A percentile compares a stretch with the other conserved stretches of the same genome.
These are phyloP conservation scores for Neoarius graeffei DNA, from an alignment of 2,113 vertebrate genomes.

Conservation along the genomic window DNA sequence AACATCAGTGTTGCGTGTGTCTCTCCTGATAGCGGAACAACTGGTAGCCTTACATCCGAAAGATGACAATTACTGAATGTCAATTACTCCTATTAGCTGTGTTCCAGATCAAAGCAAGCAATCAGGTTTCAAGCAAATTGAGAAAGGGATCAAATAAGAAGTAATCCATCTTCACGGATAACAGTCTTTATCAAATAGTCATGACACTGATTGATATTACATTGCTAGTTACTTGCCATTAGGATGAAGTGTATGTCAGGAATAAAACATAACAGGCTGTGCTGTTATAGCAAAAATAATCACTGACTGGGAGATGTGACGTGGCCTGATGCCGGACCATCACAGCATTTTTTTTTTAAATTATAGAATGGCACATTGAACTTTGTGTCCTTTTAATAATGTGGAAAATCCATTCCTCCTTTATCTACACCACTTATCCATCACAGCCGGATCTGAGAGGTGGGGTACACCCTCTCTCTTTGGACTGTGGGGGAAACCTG, in stretches of 20 bases:
- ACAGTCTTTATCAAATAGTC: conserved; percentile 21
- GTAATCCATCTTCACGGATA: conserved; percentile 20
- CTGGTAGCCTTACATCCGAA: conserved; percentile 16
- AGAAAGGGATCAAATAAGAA: not conserved
- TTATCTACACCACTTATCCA: too few relatives aligned
- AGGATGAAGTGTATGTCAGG: not conserved
- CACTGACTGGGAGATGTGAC: not conserved
- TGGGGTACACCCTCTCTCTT: too few relatives aligned
- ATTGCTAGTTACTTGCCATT: not conserved
- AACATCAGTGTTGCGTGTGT: conserved; percentile 2
- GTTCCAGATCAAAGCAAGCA: conserved; percentile 21
- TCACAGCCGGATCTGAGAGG: too few relatives aligned
- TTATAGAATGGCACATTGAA: not conserved
- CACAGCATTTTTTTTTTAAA: too few relatives aligned
- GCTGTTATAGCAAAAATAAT: not conserved
- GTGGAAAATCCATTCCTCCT: not conserved
- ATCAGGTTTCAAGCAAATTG: conserved; percentile 31
- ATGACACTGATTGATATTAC: conserved; percentile 28
- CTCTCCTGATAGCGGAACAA: conserved; percentile 31
- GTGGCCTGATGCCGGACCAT: not conserved
- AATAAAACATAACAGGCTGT: not conserved
- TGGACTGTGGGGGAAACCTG: too few relatives aligned
- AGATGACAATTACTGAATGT: conserved; percentile 27
- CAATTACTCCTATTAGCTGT: conserved; percentile 40
- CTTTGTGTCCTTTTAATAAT: not conserved